Evolutionary conservation across 2,888 invertebrate genomes (phyloP), one percentile per base, ranked within the genome.

Genomic region (Parnassius apollo): DNA sequence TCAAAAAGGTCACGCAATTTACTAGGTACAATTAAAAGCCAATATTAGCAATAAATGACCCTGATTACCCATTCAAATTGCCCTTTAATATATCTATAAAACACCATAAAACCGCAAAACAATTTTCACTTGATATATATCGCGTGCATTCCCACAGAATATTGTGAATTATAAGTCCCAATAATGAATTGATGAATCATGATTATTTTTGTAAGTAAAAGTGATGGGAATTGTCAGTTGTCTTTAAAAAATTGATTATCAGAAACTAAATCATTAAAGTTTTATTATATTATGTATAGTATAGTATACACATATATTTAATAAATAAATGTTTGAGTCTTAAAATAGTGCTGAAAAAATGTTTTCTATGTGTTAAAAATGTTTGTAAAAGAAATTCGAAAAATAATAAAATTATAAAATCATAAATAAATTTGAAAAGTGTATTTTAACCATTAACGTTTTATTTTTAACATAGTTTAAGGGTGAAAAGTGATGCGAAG

Each of bases 71-170:
- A 54, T 50, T 50, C 58, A 65, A 51, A 53, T 52, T 52, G 45
- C 59, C 64, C 64, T 52, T 44, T 50, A 54, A 52, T 25, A 55
- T 42, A 55, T 42, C 35, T 49, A 58, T 63, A 56, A 68, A 66
- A 70, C 65, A 59, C 53, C 46, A 59, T 65, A 68, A 56, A 70
- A 79, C 79, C 80, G 63, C 80, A 81, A 75, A 76, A 67, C 73
- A 69, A 72, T 80, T 75, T 74, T 68, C 72, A 65, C 71, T 72
- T 68, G 62, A 69, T 67, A 59, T 58, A 69, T 70, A 77, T 75
- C 66, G 73, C 74, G 73, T 73, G 76, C 55, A 67, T 80, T 80
- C 78, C 75, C 79, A 78, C 76, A 75, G 66, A 71, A 59, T 64
- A 61, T 70, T 65, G 65, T 69, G 66, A 73, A 72, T 74, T 67